Conservation (phyloP, 1,140 invertebrate species). For the Drosophila paulistorum region DNA sequence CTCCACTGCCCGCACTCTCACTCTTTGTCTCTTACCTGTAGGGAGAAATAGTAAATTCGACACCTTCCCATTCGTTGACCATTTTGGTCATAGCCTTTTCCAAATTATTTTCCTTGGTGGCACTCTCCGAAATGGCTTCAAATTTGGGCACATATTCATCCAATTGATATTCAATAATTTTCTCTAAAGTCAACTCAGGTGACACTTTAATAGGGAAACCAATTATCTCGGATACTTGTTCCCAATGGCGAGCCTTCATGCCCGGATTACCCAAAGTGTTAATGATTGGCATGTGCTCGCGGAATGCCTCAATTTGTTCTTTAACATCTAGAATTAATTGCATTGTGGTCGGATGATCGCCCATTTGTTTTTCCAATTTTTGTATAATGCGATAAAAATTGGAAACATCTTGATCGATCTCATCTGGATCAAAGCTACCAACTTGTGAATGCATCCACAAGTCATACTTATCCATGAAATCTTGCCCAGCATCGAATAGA, state of each 20-base stretch:
- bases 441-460: constrained; percentile 93
- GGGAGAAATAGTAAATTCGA: constrained; percentile 87
- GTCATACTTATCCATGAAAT: constrained; percentile 93
- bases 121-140: constrained; percentile 96
- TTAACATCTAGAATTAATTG: constrained; percentile 86
- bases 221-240: constrained; percentile 97
- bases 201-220: constrained; percentile 96
- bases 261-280: constrained; percentile 96
- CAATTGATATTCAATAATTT: constrained; percentile 96
- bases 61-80: constrained; percentile 95
- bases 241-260: constrained; percentile 97
- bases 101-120: constrained; percentile 96
- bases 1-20: background rate
- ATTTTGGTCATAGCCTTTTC: constrained; percentile 96
- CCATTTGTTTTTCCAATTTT: constrained; percentile 95
- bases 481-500: constrained; percentile 93
- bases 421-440: constrained; percentile 93
- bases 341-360: constrained; percentile 87
- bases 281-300: constrained; percentile 94
- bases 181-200: constrained; percentile 91
- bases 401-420: constrained; percentile 92
- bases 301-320: constrained; percentile 93
- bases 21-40: constrained; percentile 63
- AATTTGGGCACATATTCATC: constrained; percentile 96
- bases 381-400: constrained; percentile 92